These are phyloP conservation scores for Antrozous pallidus DNA, from an alignment of 2,797 vertebrate species.

Conservation along the genomic window DNA sequence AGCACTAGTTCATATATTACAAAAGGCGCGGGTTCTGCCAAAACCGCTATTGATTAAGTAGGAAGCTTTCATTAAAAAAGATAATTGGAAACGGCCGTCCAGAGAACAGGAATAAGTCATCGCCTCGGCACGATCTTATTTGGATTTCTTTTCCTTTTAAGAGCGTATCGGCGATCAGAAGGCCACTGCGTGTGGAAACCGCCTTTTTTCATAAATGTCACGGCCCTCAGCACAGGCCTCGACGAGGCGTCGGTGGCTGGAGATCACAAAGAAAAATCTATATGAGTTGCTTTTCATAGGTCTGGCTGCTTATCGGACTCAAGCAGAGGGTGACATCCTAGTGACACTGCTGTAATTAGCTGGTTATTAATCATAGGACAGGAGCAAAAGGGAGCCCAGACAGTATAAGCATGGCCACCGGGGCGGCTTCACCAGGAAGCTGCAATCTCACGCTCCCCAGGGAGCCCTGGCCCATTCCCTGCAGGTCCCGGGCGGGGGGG, in stretches of 20 bases:
- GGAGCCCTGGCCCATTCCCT: not conserved
- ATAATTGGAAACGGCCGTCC: slow-evolving; percentile 71
- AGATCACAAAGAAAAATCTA: slow-evolving; percentile 39
- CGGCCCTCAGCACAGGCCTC: not conserved
- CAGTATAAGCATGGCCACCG: not conserved
- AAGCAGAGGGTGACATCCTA: not conserved
- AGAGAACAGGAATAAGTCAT: slow-evolving; percentile 67
- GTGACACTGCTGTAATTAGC: not conserved
- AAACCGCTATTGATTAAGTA: slow-evolving; percentile 76
- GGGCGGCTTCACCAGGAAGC: not conserved
- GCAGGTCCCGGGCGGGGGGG: not conserved
- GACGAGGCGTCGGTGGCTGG: not conserved
- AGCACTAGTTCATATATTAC: slow-evolving; percentile 55
- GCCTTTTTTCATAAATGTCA: slow-evolving; percentile 3
- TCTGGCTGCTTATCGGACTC: not conserved
- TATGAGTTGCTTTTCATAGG: not conserved
- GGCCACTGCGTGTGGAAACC: not conserved
- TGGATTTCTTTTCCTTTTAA: slow-evolving; percentile 13
- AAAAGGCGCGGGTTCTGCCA: slow-evolving; percentile 64
- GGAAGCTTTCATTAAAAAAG: slow-evolving; percentile 72
- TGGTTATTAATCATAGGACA: not conserved
- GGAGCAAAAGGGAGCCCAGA: not conserved
- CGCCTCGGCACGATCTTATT: not conserved
- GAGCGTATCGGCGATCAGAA: not conserved
- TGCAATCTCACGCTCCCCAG: not conserved